phyloP scores from a whole-genome alignment of 2,888 invertebrate genomes.

The Gonocerus acuteangulatus region DNA sequence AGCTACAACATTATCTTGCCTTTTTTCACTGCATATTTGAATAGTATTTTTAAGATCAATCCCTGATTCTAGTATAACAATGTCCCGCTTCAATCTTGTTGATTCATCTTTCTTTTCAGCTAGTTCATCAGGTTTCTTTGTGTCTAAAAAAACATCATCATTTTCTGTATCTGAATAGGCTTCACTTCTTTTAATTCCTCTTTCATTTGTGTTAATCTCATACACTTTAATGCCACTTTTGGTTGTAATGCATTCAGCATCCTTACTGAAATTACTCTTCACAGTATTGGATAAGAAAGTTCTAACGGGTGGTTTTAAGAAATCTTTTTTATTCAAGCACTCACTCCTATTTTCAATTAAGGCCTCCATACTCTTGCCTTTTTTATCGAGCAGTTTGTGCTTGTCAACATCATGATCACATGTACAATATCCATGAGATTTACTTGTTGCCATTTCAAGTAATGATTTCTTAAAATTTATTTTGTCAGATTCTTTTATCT shows the following conservation, averaged over 20 bases:
- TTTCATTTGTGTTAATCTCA: constrained; percentile 24
- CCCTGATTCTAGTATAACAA: not conserved
- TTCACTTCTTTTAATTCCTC: constrained; percentile 40
- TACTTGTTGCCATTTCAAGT: constrained; percentile 9
- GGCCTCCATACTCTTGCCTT: constrained; percentile 17
- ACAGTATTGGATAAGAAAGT: constrained; percentile 42
- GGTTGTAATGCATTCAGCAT: constrained; percentile 49
- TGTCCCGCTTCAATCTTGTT: not conserved
- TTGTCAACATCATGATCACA: constrained; percentile 18
- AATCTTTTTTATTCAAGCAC: not conserved
- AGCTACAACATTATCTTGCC: too few species aligned
- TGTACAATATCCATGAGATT: constrained; percentile 13
- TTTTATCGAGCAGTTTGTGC: constrained; percentile 12
- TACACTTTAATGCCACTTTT: constrained; percentile 39
- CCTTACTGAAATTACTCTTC: constrained; percentile 53
- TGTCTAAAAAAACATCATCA: constrained; percentile 30
- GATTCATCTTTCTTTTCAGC: not conserved
- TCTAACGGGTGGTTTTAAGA: not conserved
- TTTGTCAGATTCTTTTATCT: not conserved
- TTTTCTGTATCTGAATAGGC: constrained; percentile 23
- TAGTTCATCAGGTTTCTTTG: constrained; percentile 36
- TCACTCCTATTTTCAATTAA: constrained; percentile 26
- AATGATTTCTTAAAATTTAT: constrained; percentile 4
- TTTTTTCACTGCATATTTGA: not conserved
- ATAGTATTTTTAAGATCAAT: not conserved